Evolutionary conservation across 1,140 invertebrate genomes (phyloP).

Genomic region (Drosophila guanche): DNA sequence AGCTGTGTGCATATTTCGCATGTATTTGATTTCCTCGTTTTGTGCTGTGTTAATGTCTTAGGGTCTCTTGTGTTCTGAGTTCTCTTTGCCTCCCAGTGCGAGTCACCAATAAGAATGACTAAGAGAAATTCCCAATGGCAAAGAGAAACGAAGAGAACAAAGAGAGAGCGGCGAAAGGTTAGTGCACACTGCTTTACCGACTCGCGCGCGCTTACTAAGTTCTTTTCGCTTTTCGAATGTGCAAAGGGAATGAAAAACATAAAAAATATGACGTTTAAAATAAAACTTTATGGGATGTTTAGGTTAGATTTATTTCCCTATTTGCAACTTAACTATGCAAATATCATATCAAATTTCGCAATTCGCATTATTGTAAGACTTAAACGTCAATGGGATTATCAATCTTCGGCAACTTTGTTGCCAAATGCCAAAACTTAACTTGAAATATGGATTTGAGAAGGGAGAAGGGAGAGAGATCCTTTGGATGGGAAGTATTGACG

Average conservation of each 20-base stretch:
- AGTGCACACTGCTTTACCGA: conserved; percentile 43
- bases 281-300: too few species aligned
- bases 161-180: conserved; percentile 10
- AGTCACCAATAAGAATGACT: conserved; percentile 38
- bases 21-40: not conserved
- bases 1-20: conserved; percentile 28
- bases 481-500: too few species aligned
- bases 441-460: conserved; percentile 24
- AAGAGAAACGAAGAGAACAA: conserved; percentile 6
- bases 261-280: too few species aligned
- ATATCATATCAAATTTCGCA: not conserved
- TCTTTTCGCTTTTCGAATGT: not conserved
- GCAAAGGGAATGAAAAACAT: not conserved
- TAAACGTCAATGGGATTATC: not conserved
- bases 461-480: conserved; percentile 9
- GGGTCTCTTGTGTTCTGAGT: conserved; percentile 4
- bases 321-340: too few species aligned
- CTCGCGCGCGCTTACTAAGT: conserved; percentile 2
- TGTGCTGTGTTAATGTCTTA: not conserved
- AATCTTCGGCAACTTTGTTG: conserved; percentile 16
- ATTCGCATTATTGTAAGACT: not conserved
- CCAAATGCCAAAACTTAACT: conserved; percentile 21
- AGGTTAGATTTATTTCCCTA: too few species aligned
- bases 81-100: not conserved
- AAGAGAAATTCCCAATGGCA: not conserved